These are phyloP conservation scores for Eilema sororculum DNA, from an alignment of 2,888 invertebrate species.

Conservation along the genomic window DNA sequence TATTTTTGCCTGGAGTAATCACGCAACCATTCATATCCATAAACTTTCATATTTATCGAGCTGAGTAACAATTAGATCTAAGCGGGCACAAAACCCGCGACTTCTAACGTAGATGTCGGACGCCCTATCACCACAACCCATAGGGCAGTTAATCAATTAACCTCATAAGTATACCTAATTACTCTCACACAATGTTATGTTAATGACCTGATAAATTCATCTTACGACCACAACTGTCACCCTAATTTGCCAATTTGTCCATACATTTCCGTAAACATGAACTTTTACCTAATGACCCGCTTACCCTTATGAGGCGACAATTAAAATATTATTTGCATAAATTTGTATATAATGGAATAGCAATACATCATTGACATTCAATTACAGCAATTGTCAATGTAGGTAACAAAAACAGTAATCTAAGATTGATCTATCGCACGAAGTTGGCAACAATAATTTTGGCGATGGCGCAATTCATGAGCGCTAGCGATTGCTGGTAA, in stretches of 20 bases:
- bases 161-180: constrained; percentile 3
- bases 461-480: constrained; percentile 26
- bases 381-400: constrained; percentile 48
- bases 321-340: constrained; percentile 50
- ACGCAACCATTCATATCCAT: too few species aligned
- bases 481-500: constrained; percentile 7
- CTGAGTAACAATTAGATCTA: too few species aligned
- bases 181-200: background rate
- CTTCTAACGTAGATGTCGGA: too few species aligned
- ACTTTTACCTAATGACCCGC: constrained; percentile 4
- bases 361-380: constrained; percentile 54
- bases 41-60: too few species aligned
- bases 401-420: constrained; percentile 44
- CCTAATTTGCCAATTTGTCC: background rate
- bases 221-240: constrained; percentile 5
- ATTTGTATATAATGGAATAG: constrained; percentile 57
- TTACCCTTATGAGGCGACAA: constrained; percentile 29
- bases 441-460: constrained; percentile 36
- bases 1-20: too few species aligned
- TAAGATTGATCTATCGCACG: constrained; percentile 40
- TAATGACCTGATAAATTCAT: background rate
- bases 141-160: background rate
- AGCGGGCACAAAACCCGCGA: too few species aligned
- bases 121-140: too few species aligned
- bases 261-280: constrained; percentile 16